Percentiles rank a stretch among this genome's conserved stretches.
phyloP scores from a whole-genome alignment of 2,113 vertebrate genomes.

The Petromus typicus region DNA sequence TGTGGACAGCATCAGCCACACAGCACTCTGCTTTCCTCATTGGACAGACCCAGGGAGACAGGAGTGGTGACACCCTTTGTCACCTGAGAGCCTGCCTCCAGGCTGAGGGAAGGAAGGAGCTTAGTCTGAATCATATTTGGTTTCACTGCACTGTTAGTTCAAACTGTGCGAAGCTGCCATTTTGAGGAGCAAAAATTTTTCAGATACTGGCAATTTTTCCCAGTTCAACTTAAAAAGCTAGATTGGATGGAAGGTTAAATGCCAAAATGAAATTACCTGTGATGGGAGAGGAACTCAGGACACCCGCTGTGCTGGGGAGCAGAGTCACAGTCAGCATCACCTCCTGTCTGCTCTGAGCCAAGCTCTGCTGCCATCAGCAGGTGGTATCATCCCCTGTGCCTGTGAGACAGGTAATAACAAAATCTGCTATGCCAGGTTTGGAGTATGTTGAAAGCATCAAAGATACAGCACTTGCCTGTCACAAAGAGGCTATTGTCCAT shows the following conservation, averaged over 20 bases:
- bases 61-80: background rate
- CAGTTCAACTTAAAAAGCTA: background rate
- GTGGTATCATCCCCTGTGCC: too few species aligned
- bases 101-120: background rate
- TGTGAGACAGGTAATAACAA: too few species aligned
- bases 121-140: background rate
- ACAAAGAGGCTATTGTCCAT: background rate
- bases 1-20: background rate
- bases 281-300: background rate
- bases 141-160: background rate
- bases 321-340: background rate
- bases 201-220: background rate
- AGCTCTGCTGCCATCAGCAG: background rate
- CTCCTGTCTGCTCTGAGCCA: background rate
- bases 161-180: background rate
- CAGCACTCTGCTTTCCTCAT: background rate
- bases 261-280: background rate
- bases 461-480: background rate
- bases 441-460: background rate
- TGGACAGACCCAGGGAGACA: background rate
- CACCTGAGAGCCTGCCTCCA: background rate
- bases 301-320: background rate
- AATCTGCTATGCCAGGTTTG: background rate
- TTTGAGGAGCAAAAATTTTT: background rate
- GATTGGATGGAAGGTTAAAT: background rate